A percentile compares a stretch with the other conserved stretches of the same genome.
Evolutionary conservation across 2,888 invertebrate species (phyloP).

Genomic region (Lumbricus terrestris): DNA sequence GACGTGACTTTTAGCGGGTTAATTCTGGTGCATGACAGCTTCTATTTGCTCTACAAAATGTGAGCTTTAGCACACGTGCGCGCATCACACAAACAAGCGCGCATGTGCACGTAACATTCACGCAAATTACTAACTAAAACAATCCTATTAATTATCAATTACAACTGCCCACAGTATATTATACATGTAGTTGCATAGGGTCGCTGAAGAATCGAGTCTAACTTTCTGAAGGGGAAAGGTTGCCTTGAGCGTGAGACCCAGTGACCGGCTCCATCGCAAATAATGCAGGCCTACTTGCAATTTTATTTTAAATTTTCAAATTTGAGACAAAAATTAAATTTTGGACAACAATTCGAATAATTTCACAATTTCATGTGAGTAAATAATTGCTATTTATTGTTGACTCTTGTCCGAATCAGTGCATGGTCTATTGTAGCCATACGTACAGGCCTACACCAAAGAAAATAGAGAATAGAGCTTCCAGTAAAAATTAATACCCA

Average conservation of each 20-base stretch:
- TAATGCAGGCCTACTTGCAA: no score
- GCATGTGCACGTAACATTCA: not conserved
- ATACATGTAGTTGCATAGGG: no score
- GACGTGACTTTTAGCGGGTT: not conserved
- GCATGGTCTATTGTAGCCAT: not conserved
- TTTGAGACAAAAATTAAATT: no score
- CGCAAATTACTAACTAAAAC: not conserved
- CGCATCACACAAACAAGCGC: no score
- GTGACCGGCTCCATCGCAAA: not conserved
- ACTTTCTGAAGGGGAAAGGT: not conserved
- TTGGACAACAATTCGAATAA: no score
- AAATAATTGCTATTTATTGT: no score
- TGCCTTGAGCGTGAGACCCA: not conserved
- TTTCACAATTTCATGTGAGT: no score
- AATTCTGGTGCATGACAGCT: not conserved
- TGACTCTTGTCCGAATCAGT: not conserved
- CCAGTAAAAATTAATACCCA: not conserved
- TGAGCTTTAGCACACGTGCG: no score
- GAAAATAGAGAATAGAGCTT: not conserved
- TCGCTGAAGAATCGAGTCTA: not conserved
- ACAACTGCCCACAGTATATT: not conserved
- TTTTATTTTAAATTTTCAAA: no score
- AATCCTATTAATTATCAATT: not conserved
- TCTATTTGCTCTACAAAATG: not conserved
- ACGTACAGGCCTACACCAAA: no score